Percentiles rank a stretch among this genome's conserved stretches.
Conservation (phyloP, 2,888 invertebrate species). For the Vannuccia rotundouncinata region DNA sequence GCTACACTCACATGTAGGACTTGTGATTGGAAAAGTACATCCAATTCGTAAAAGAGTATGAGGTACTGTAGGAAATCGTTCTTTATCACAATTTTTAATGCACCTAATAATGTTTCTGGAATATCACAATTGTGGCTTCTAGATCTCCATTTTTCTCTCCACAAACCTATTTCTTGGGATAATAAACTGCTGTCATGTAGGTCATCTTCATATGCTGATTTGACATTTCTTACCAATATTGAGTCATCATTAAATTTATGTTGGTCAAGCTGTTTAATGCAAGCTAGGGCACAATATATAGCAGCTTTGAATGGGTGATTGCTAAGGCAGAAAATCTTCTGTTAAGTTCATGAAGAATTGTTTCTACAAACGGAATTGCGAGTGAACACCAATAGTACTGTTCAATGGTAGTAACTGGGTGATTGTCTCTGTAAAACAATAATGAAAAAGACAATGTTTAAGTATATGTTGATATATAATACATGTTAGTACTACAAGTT, state of each 20-base stretch:
- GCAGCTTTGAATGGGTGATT: neutral
- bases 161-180: neutral
- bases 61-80: neutral
- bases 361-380: too few species aligned
- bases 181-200: neutral
- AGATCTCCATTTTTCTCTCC: neutral
- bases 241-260: neutral
- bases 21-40: neutral
- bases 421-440: too few species aligned
- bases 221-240: neutral
- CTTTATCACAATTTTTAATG: neutral
- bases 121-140: neutral
- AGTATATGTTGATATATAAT: too few species aligned
- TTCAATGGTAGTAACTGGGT: too few species aligned
- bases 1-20: neutral
- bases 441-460: too few species aligned
- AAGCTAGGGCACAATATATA: neutral
- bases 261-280: neutral
- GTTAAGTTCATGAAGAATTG: too few species aligned
- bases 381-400: too few species aligned
- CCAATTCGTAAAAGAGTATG: neutral
- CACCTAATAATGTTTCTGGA: neutral
- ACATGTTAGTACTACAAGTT: too few species aligned
- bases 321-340: neutral
- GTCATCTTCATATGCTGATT: neutral